Evolutionary conservation across 2,888 invertebrate genomes (phyloP).

Genomic region (Pyralis farinalis): DNA sequence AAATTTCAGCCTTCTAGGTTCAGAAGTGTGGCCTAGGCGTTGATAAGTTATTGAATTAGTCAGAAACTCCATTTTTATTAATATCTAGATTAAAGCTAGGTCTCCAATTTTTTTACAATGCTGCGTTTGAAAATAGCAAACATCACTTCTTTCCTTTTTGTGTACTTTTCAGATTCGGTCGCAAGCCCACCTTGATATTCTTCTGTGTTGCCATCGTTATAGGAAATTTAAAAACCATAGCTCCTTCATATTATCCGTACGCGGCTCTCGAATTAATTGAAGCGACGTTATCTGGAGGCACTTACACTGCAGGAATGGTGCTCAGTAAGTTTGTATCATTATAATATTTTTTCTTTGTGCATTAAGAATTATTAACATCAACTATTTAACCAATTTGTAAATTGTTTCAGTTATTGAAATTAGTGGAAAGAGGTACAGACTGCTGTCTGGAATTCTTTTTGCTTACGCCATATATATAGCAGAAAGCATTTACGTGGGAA

Average conservation of each 20-base stretch:
- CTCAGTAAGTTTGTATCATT: constrained; percentile 52
- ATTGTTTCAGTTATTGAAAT: constrained; percentile 54
- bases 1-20: no score
- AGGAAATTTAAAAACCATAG: constrained; percentile 53
- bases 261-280: constrained; percentile 52
- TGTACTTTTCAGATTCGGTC: constrained; percentile 56
- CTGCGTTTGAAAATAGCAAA: no score
- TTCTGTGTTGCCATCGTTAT: constrained; percentile 44
- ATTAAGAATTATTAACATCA: no score
- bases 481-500: constrained; percentile 48
- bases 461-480: constrained; percentile 55
- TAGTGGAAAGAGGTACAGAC: constrained; percentile 41
- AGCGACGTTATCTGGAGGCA: constrained; percentile 47
- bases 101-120: no score
- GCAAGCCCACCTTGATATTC: constrained; percentile 50
- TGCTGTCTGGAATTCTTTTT: constrained; percentile 51
- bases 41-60: no score
- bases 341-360: no score
- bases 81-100: no score
- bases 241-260: constrained; percentile 47
- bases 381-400: not conserved
- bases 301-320: constrained; percentile 47
- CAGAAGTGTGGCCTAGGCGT: no score
- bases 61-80: no score
- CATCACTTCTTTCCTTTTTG: no score